phyloP scores from a whole-genome alignment of 1,140 invertebrate genomes.

The Teleogryllus occipitalis region DNA sequence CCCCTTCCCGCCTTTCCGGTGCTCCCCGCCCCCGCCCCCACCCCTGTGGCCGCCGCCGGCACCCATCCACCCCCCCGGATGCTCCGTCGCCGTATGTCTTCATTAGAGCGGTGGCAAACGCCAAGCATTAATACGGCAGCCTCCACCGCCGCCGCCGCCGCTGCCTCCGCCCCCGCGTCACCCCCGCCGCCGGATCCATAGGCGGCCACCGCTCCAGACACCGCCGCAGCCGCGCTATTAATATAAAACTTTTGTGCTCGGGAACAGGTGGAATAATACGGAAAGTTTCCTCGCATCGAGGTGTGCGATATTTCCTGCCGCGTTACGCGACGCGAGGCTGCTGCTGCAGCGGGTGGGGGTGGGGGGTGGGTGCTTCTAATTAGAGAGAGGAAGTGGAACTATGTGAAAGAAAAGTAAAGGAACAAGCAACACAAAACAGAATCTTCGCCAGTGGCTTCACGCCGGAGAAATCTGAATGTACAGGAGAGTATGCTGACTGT shows the following conservation, averaged over 20 bases:
- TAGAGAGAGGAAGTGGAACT: neutral
- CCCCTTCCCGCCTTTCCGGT: too few species aligned
- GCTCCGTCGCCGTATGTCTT: too few species aligned
- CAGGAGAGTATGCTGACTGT: neutral
- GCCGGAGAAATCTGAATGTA: neutral
- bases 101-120: too few species aligned
- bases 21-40: too few species aligned
- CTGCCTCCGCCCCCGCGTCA: too few species aligned
- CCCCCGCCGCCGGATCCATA: neutral
- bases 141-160: too few species aligned
- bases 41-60: too few species aligned
- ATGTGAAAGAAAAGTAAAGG: neutral
- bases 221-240: neutral
- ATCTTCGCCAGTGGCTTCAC: neutral
- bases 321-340: neutral
- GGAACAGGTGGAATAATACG: slow-evolving; percentile 1
- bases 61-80: too few species aligned
- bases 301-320: neutral
- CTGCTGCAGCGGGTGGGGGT: too few species aligned
- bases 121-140: too few species aligned
- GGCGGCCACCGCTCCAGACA: neutral
- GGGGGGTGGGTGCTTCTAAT: neutral
- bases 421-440: neutral
- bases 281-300: neutral
- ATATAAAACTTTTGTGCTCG: neutral